Evolutionary conservation across 2,888 invertebrate genomes (phyloP), one percentile per base, ranked within the genome.

Genomic region (Lasioglossum figueresi): DNA sequence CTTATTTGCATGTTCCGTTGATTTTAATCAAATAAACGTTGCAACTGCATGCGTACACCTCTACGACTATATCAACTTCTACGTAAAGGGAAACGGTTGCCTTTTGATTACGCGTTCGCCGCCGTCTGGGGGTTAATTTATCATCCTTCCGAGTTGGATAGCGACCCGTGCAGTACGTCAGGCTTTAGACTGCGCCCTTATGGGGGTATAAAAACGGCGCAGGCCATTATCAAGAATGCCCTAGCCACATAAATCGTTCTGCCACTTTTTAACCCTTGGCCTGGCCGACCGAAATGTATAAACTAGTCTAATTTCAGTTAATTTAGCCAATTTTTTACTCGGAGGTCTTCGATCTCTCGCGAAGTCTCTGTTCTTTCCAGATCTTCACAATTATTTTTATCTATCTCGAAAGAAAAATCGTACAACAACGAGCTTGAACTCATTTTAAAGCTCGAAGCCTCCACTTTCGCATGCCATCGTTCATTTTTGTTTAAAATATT

Each of bases 61-160:
- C 14, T 59, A n/a, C n/a, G 52, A 23, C 59, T 59, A 59, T 27
- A 59, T 59, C 59, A 59, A 27, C 59, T 59, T 27, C 14, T 16
- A 14, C 27, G 27, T 31, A 16, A 59, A 27, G 59, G 59, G 16
- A 59, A 59, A 59, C 59, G 59, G 59, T 59, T 59, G 59, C 59
- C 59, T 31, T 59, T 59, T 59, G 59, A 59, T 59, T 59, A 27
- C 59, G 27, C 14, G 27, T 59, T 31, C 14, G 27, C 59, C 16
- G 59, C 31, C 59, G 27, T 59, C 59, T 27, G 27, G 14, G 16
- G 59, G 59, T 59, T 31, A 59, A 59, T 59, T 59, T 59, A 59
- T 59, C 59, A 59, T 59, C 59, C 59, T 59, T 59, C 31, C 27
- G 27, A 59, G 59, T 59, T 59, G 59, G 59, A 59, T 59, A 59